Base-by-base conservation (phyloP, 2,113 vertebrate species). In the Lanius ludovicianus region DNA sequence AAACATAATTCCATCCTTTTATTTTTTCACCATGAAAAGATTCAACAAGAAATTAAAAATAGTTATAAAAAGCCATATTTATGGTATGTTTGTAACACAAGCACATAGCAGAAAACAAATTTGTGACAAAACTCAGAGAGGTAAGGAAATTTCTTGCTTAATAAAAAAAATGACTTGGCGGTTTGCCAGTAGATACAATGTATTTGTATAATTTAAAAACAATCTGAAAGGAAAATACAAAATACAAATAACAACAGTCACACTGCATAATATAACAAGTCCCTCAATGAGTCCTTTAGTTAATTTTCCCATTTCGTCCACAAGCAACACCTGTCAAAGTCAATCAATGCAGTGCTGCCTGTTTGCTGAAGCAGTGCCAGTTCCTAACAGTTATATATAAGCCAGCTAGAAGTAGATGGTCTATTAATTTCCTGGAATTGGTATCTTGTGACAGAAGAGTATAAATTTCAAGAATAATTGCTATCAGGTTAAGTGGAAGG, bases 381-480 rank as follows among this genome's bases (percentile, higher is more conserved):
- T 41, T 92, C 23, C 47, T 85, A 94, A 81, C 65, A 83, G 41
- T 84, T 70, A 57, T 41, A 50, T 56, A 87, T 44, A 88, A 92
- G 18, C 56, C 21, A 60, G 22, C 49, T 73, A 90, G 78, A 86
- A 68, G 70, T 76, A 82, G 60, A 88, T 37, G 31, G 70, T 75
- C 68, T 92, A 88, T 96, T 95, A 93, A 94, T 97, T 91, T 93
- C 79, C 84, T 93, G 79, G 62, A 92, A 96, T 52, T 88, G 75
- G 33, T 95, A n/a, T 95, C 81, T 76, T 67, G 53, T 87, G 67
- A 89, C 76, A 93, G 70, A 83, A 88, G 46, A 78, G 64, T 87
- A 91, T 95, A 96, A 69, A 95, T 96, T 96, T 96, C n/a, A 28
- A 20, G 69, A 88, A 95, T 91, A 95, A 96, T 81, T 96, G 53